Conservation (phyloP, 2,113 vertebrate species). For the Daphoenositta chrysoptera region DNA sequence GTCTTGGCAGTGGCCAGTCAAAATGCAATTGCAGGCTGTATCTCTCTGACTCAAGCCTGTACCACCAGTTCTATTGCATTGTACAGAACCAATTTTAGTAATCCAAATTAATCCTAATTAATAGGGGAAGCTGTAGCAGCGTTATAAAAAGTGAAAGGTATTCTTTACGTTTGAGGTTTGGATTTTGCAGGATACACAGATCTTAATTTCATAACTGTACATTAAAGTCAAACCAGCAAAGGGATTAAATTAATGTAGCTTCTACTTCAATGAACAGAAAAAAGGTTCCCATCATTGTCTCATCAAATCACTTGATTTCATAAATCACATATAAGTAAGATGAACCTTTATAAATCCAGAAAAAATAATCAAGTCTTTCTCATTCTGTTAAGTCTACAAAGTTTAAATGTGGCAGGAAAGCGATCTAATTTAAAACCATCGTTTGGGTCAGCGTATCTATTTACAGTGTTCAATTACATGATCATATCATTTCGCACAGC, state of each 20-base stretch:
- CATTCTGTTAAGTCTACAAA: background rate
- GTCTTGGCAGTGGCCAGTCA: background rate
- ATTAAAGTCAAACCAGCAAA: background rate
- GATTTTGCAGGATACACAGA: background rate
- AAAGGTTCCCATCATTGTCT: background rate
- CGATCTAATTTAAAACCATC: slow-evolving; percentile 24
- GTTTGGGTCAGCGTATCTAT: slow-evolving; percentile 31
- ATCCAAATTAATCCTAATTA: slow-evolving; percentile 1
- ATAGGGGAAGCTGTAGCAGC: background rate
- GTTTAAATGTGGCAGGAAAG: slow-evolving; percentile 34
- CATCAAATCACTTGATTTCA: background rate
- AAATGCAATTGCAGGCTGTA: background rate
- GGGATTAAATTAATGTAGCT: background rate
- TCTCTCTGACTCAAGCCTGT: background rate
- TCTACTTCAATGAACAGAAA: background rate
- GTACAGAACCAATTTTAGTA: slow-evolving; percentile 4
- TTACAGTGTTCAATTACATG: slow-evolving; percentile 52
- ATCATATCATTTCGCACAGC: slow-evolving; percentile 58
- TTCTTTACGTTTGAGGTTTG: background rate
- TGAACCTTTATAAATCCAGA: background rate
- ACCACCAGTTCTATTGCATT: slow-evolving; percentile 6
- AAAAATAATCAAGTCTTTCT: slow-evolving; percentile 23
- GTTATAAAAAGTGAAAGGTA: background rate
- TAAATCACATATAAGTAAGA: background rate
- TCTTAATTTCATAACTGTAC: background rate